Percentiles rank a stretch among this genome's conserved stretches.
These are phyloP conservation scores for Lepus timidus DNA, from an alignment of 2,113 vertebrate species.

Conservation along the genomic window DNA sequence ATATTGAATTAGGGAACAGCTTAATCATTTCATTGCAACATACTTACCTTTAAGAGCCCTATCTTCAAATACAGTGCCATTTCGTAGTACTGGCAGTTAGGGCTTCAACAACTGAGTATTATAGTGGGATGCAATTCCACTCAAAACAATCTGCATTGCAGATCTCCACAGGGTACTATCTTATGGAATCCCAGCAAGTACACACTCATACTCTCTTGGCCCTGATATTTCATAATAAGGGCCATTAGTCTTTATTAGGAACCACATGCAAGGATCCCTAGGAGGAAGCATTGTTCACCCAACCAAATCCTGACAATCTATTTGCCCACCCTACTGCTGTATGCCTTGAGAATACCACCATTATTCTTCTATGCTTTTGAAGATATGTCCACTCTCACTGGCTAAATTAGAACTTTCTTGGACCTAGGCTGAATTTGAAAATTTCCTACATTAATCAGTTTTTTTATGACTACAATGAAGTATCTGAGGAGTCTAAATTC, in stretches of 20 bases:
- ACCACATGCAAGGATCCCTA: accelerated
- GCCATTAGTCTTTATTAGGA: not conserved
- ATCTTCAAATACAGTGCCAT: not conserved
- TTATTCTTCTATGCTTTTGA: not conserved
- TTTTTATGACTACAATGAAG: too few species aligned
- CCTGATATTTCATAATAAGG: not conserved
- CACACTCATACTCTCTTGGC: not conserved
- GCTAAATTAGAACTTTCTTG: not conserved
- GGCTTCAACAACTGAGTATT: not conserved
- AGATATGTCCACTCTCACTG: accelerated
- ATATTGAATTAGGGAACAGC: not conserved
- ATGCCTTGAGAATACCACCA: not conserved
- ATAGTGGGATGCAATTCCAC: not conserved
- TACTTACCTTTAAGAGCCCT: not conserved
- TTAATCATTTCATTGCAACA: not conserved
- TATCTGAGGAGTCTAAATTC: too few species aligned
- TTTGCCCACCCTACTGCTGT: not conserved
- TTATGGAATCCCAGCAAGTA: not conserved
- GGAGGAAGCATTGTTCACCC: accelerated
- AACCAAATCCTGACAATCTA: accelerated
- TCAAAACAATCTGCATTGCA: not conserved
- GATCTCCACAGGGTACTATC: not conserved
- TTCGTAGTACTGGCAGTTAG: not conserved
- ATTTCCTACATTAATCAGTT: too few species aligned
- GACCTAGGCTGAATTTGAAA: not conserved